phyloP scores from a whole-genome alignment of 2,888 invertebrate genomes.

The Prostheceraeus crozeri region DNA sequence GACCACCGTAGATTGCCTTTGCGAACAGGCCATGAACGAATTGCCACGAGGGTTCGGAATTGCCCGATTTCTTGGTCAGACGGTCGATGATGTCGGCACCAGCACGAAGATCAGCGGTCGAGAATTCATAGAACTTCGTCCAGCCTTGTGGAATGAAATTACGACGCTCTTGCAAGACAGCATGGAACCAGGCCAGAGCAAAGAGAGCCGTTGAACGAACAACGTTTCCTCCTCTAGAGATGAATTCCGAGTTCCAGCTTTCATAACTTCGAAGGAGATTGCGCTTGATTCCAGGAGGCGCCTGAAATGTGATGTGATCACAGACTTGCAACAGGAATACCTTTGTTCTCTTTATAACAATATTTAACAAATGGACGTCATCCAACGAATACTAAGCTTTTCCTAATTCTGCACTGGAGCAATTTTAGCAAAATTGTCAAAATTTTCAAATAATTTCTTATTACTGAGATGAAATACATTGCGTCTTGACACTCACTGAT shows the following conservation, averaged over 20 bases:
- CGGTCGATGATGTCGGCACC: constrained; percentile 65
- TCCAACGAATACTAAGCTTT: too few species aligned
- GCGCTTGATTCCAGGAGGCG: constrained; percentile 76
- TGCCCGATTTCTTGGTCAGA: constrained; percentile 43
- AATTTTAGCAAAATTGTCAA: too few species aligned
- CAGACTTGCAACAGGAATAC: constrained; percentile 71
- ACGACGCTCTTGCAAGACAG: constrained; percentile 76
- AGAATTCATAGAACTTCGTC: constrained; percentile 81
- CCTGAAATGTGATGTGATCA: constrained; percentile 70
- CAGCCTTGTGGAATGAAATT: constrained; percentile 82
- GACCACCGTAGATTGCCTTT: constrained; percentile 75
- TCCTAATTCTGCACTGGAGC: too few species aligned
- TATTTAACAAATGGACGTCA: too few species aligned
- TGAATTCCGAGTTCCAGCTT: constrained; percentile 63
- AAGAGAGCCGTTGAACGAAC: constrained; percentile 62
- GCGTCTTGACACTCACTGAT: too few species aligned
- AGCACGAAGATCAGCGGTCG: constrained; percentile 70
- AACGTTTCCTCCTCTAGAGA: constrained; percentile 51
- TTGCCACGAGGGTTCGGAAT: constrained; percentile 63
- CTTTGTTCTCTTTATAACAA: too few species aligned
- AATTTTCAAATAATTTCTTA: too few species aligned
- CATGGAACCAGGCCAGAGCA: constrained; percentile 76
- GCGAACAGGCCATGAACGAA: constrained; percentile 70
- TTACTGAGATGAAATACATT: too few species aligned
- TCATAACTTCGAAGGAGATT: constrained; percentile 70